Conservation (phyloP, 2,113 vertebrate species). For the Taxidea taxus region DNA sequence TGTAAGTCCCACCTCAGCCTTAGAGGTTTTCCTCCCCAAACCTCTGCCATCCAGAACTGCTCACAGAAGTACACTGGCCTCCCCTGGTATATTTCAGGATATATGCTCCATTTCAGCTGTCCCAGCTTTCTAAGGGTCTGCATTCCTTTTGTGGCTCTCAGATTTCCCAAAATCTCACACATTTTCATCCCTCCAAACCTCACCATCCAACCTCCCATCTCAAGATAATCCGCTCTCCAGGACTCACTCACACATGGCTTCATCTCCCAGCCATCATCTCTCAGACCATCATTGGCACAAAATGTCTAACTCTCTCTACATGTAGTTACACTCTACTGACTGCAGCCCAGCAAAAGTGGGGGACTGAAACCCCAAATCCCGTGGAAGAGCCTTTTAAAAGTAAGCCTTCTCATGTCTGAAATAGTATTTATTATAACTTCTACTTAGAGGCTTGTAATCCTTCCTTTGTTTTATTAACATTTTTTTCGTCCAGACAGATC, state of each 20-base stretch:
- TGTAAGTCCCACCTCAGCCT: not conserved
- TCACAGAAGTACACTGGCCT: not conserved
- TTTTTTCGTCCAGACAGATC: not conserved
- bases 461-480: not conserved
- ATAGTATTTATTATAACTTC: not conserved
- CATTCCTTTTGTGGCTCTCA: constrained; percentile 76
- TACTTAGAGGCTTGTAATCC: not conserved
- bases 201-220: constrained; percentile 53
- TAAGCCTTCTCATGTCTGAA: not conserved
- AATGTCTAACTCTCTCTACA: not conserved
- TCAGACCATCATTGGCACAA: not conserved
- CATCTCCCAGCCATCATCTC: constrained; percentile 16
- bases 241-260: constrained; percentile 21
- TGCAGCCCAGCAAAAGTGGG: not conserved
- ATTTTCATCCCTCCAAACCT: constrained; percentile 43
- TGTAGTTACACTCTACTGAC: not conserved
- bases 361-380: not conserved
- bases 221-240: not conserved
- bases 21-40: not conserved
- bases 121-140: constrained; percentile 65
- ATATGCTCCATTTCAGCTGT: not conserved
- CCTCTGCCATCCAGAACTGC: not conserved
- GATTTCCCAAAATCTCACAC: constrained; percentile 66
- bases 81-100: not conserved
- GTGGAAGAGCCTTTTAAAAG: not conserved